Conservation (phyloP, 2,888 invertebrate species). For the Eretmocerus hayati region DNA sequence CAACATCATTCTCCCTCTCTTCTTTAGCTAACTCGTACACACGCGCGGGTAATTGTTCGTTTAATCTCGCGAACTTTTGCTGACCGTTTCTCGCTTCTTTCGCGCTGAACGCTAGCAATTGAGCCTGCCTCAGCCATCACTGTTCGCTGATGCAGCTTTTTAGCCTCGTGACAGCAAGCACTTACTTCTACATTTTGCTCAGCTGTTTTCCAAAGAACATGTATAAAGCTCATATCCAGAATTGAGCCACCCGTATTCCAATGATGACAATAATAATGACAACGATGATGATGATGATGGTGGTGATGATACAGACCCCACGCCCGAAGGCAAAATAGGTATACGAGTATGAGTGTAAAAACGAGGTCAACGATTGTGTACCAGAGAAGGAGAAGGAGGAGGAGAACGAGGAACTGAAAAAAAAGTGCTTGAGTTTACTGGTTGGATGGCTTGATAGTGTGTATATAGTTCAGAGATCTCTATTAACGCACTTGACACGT, state of each 20-base stretch:
- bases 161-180: too few species aligned
- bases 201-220: background rate
- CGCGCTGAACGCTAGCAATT: conserved; percentile 25
- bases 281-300: too few species aligned
- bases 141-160: conserved; percentile 5
- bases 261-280: too few species aligned
- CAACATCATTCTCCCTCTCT: too few species aligned
- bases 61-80: conserved; percentile 21
- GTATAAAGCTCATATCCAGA: too few species aligned
- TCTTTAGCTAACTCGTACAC: background rate
- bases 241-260: background rate
- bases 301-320: too few species aligned
- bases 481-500: conserved; percentile 6
- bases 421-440: background rate
- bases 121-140: conserved; percentile 22
- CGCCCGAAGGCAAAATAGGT: conserved; percentile 2
- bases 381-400: background rate
- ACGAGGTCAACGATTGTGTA: conserved; percentile 11
- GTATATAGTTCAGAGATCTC: too few species aligned
- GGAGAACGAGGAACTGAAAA: background rate
- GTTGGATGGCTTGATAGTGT: too few species aligned
- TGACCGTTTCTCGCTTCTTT: conserved; percentile 24
- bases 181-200: too few species aligned
- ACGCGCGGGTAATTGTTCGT: conserved; percentile 23
- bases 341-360: too few species aligned